These are phyloP conservation scores for Borostomias antarcticus DNA, from an alignment of 2,797 vertebrate species.

Conservation along the genomic window DNA sequence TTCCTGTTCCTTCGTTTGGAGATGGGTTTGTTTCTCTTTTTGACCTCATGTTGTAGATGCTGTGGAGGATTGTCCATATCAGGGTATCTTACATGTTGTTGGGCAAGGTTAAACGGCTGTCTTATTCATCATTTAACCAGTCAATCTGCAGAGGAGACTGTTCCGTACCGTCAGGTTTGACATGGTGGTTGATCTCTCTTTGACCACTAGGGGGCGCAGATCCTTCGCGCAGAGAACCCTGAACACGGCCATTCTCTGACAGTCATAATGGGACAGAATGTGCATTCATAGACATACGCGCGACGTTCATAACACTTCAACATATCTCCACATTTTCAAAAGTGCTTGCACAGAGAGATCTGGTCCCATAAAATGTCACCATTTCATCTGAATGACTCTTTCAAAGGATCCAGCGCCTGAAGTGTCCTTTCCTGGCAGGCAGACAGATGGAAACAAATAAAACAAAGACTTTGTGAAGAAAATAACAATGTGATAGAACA, in stretches of 20 bases:
- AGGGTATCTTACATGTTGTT: neutral
- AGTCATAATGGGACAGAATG: slow-evolving; percentile 58
- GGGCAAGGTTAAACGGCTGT: too few relatives aligned
- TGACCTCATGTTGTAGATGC: too few relatives aligned
- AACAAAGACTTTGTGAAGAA: too few relatives aligned
- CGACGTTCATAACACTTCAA: neutral
- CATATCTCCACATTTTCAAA: neutral
- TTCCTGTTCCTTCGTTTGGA: too few relatives aligned
- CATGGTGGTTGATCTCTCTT: slow-evolving; percentile 50
- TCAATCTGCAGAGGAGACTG: neutral
- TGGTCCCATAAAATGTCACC: too few relatives aligned
- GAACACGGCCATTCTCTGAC: neutral
- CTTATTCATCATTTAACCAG: neutral
- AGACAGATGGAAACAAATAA: too few relatives aligned
- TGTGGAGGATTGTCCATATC: neutral
- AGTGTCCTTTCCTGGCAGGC: too few relatives aligned
- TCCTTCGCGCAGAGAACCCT: slow-evolving; percentile 60
- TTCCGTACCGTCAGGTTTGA: slow-evolving; percentile 17
- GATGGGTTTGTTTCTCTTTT: too few relatives aligned
- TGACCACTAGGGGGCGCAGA: slow-evolving; percentile 77
- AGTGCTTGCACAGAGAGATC: too few relatives aligned
- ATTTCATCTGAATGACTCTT: too few relatives aligned
- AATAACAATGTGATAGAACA: too few relatives aligned
- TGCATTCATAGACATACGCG: slow-evolving; percentile 35
- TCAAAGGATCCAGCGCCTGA: too few relatives aligned